Conservation (phyloP, 2,113 vertebrate genomes). For the Malurus alboscapulatus region DNA sequence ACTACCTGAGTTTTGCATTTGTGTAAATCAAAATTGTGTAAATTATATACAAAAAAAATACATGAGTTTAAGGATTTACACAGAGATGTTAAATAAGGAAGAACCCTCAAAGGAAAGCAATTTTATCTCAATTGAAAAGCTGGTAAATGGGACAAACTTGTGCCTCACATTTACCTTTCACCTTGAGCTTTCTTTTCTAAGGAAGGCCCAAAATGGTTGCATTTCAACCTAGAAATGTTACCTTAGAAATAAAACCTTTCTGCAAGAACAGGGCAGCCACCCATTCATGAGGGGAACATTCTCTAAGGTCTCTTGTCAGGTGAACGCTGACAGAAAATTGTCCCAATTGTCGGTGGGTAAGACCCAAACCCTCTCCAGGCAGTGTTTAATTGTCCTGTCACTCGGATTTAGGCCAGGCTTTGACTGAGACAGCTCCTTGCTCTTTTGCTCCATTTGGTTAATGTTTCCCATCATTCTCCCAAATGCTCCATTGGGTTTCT, state of each 20-base stretch:
- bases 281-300: rapidly evolving
- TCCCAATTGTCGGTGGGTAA: rapidly evolving
- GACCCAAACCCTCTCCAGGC: not conserved
- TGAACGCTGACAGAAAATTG: rapidly evolving
- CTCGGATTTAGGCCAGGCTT: not conserved
- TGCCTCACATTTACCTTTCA: not conserved
- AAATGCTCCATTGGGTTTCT: not conserved
- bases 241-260: not conserved
- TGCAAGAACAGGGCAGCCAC: not conserved
- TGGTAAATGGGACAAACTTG: not conserved
- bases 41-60: not conserved
- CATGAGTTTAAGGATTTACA: not conserved
- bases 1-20: rapidly evolving
- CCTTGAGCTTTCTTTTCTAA: not conserved
- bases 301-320: rapidly evolving
- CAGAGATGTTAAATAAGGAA: not conserved
- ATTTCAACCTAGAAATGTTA: not conserved
- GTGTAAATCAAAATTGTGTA: not conserved
- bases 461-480: not conserved
- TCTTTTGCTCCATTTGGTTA: not conserved
- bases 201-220: not conserved
- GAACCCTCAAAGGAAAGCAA: not conserved
- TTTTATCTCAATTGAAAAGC: not conserved
- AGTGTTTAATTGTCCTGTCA: not conserved
- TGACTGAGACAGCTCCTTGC: not conserved